Evolutionary conservation across 1,140 invertebrate genomes (phyloP).

Genomic region (Lethocerus indicus): DNA sequence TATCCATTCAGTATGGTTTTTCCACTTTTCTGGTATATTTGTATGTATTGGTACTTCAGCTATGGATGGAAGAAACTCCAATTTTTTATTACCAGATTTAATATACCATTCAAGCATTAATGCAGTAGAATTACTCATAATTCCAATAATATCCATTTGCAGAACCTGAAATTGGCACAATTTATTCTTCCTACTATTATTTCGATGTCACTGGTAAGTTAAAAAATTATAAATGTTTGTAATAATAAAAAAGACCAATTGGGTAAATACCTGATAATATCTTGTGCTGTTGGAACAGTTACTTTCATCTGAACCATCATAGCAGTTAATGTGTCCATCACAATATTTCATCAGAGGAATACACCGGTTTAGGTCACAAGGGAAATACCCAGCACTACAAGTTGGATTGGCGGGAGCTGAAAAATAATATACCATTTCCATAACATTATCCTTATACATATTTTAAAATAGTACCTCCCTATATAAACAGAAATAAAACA

Average conservation of each 20-base stretch:
- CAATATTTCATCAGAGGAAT: constrained; percentile 37
- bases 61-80: constrained; percentile 45
- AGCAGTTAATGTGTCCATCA: constrained; percentile 47
- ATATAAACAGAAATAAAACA: too few species aligned
- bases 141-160: constrained; percentile 2
- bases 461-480: background rate
- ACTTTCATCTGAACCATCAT: constrained; percentile 52
- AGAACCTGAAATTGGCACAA: constrained; percentile 3
- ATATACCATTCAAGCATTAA: background rate
- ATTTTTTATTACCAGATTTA: constrained; percentile 17
- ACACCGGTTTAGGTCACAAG: constrained; percentile 41
- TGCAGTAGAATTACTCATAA: background rate
- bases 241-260: background rate
- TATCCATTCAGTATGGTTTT: constrained; percentile 34
- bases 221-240: constrained; percentile 4
- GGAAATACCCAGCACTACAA: constrained; percentile 38
- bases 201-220: background rate
- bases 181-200: background rate
- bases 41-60: constrained; percentile 16
- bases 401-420: constrained; percentile 23
- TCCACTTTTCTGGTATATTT: constrained; percentile 27
- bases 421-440: constrained; percentile 4
- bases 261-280: constrained; percentile 28
- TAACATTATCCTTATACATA: background rate
- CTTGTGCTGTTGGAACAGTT: constrained; percentile 33